phyloP scores from a whole-genome alignment of 2,113 vertebrate species.

The Eonycteris spelaea region DNA sequence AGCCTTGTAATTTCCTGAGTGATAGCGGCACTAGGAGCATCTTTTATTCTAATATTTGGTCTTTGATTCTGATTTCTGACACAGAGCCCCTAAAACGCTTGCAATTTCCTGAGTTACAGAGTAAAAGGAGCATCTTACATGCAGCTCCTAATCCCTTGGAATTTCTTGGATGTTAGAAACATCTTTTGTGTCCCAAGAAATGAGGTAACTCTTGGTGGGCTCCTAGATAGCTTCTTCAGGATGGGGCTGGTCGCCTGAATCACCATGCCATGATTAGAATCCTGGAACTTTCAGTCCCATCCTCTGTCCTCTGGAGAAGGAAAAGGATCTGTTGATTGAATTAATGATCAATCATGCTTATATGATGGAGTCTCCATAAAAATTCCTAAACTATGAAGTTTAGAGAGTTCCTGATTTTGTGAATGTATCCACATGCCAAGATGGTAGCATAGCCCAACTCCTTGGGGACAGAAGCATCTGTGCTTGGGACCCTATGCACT shows the following conservation, averaged over 20 bases:
- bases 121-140: neutral
- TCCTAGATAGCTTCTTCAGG: neutral
- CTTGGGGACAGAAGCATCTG: neutral
- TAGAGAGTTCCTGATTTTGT: neutral
- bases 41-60: neutral
- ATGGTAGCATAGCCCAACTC: neutral
- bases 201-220: neutral
- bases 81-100: neutral
- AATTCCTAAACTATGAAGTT: neutral
- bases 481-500: neutral
- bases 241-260: neutral
- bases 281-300: neutral
- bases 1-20: neutral
- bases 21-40: neutral
- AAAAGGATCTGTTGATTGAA: neutral
- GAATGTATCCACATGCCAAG: neutral
- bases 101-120: neutral
- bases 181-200: neutral
- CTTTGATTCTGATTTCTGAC: neutral
- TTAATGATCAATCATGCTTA: neutral
- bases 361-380: neutral
- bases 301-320: neutral
- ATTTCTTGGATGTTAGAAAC: neutral
- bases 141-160: neutral
- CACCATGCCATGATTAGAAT: neutral